These are phyloP conservation scores for Aphyosemion australe DNA, from an alignment of 2,113 vertebrate species.

Conservation along the genomic window DNA sequence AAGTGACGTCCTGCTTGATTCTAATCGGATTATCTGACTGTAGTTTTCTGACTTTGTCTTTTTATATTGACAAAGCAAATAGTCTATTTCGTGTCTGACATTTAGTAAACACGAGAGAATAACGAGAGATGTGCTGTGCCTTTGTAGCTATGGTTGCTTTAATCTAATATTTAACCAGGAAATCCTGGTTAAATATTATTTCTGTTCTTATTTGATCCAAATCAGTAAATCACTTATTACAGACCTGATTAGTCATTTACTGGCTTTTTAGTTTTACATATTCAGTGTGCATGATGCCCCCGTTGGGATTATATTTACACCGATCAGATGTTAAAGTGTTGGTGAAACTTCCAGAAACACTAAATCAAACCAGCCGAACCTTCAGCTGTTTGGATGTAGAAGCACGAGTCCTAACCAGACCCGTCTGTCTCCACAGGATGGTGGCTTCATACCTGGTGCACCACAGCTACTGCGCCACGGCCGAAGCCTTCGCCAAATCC, in stretches of 20 bases:
- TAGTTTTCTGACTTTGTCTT: too few relatives aligned
- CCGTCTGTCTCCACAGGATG: constrained; percentile 82
- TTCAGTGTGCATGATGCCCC: background rate
- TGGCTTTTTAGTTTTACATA: background rate
- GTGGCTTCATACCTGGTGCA: constrained; percentile 98
- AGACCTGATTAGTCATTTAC: background rate
- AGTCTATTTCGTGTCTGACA: too few relatives aligned
- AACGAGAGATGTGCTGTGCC: too few relatives aligned
- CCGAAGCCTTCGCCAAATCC: constrained; percentile 97
- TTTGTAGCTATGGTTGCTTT: too few relatives aligned
- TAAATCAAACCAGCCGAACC: too few relatives aligned
- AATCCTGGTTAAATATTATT: background rate
- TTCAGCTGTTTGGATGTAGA: background rate
- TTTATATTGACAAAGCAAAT: too few relatives aligned
- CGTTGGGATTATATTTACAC: background rate
- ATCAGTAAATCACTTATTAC: background rate
- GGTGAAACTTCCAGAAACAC: too few relatives aligned
- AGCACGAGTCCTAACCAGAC: background rate
- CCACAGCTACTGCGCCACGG: constrained; percentile 98
- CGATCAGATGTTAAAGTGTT: too few relatives aligned
- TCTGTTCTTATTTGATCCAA: background rate
- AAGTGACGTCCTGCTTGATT: constrained; percentile 5
- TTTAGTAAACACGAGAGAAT: too few relatives aligned
- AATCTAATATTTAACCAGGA: background rate
- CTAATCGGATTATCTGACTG: too few relatives aligned